Evolutionary conservation across 1,140 invertebrate genomes (phyloP), one percentile per base, ranked within the genome.

Genomic region (Brachionus rotundiformis): DNA sequence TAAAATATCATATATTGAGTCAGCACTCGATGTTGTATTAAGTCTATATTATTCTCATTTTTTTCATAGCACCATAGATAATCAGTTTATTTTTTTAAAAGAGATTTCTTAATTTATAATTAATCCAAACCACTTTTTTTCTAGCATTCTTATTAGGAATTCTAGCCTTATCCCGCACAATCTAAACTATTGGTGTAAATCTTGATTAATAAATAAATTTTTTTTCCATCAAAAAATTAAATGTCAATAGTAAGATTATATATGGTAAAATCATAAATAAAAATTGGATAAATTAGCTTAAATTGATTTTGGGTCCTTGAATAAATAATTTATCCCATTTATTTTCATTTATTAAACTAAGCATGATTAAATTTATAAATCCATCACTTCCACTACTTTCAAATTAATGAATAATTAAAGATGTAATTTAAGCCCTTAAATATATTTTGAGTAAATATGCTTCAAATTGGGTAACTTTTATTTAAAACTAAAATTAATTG

Each of bases 1-100:
- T 54, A 54, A 54, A 54, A 54, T 54, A 54, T 54, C 47, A 54
- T 54, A 54, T 19, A 54, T 54, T 54, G 47, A 54, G 47, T 54
- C 47, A 54, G 47, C 47, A 54, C 47, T 54, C 47, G 47, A 54
- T 54, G 47, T 54, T 54, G 47, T 19, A 54, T 54, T 19, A 19
- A 54, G 47, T 54, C 47, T 54, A 54, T 54, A 10, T 54, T 54
- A 19, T 54, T 54, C 47, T 54, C 47, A 54, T 54, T 54, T 54
- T n/a, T n/a, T 54, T 54, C 16, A 54, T 19, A 54, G 47, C 47
- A 54, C 47, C 47, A 16, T 54, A 16, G 47, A 54, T 54, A 19
- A 54, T 54, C 47, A 19, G 47, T 54, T 54, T 54, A 54, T 54
- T 54, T 23, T 54, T 54, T 54, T 8, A 23, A 23, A 54, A 54